Percentiles rank a stretch among this genome's conserved stretches.
These are phyloP conservation scores for Oceanodroma leucorhoa DNA, from an alignment of 2,797 vertebrate species.

Conservation along the genomic window DNA sequence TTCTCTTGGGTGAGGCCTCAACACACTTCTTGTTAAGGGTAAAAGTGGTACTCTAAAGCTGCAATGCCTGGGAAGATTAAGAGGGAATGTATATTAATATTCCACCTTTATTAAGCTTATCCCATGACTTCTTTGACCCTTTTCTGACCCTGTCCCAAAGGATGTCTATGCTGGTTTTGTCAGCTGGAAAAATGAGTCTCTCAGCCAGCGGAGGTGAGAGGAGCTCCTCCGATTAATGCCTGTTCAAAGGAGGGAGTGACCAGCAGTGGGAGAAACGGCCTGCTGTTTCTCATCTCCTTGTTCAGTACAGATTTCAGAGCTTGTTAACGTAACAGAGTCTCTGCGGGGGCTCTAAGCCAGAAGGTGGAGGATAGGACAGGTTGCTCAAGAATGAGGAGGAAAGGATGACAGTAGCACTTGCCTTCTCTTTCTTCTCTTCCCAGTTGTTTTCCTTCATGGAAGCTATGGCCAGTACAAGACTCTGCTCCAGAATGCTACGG, in stretches of 20 bases:
- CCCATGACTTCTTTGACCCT: neutral
- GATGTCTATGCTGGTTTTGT: neutral
- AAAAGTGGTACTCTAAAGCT: neutral
- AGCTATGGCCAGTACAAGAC: neutral
- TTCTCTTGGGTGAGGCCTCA: neutral
- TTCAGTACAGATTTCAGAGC: neutral
- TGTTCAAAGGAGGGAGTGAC: neutral
- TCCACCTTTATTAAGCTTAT: neutral
- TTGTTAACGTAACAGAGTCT: neutral
- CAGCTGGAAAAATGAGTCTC: neutral
- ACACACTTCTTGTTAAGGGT: neutral
- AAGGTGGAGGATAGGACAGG: neutral
- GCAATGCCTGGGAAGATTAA: neutral
- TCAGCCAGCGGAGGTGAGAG: neutral
- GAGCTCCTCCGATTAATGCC: rapidly evolving
- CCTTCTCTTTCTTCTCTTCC: neutral
- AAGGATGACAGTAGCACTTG: neutral
- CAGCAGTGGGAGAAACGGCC: rapidly evolving
- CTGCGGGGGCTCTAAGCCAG: neutral
- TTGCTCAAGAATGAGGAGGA: neutral
- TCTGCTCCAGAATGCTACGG: neutral
- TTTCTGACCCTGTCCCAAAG: neutral
- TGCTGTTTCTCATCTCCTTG: neutral
- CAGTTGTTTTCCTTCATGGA: neutral
- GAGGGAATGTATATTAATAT: neutral